Percentiles rank a stretch among this genome's conserved stretches.
phyloP scores from a whole-genome alignment of 2,888 invertebrate species.

The Rugalucina vietnamica region DNA sequence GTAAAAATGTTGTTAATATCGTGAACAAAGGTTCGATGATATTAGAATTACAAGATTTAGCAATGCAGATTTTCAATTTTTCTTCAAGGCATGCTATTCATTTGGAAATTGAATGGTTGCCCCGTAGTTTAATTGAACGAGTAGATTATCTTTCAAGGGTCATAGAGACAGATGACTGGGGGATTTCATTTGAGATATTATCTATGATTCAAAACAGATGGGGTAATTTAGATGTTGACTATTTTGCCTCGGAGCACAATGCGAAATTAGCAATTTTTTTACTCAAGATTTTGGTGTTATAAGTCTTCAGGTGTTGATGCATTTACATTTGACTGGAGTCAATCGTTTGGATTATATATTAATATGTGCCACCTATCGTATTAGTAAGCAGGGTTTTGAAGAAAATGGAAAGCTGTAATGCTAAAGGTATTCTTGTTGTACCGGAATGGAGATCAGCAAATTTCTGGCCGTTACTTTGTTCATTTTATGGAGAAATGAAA shows the following conservation, averaged over 20 bases:
- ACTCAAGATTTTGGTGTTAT: constrained; percentile 45
- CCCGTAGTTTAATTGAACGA: not conserved
- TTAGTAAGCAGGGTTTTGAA: constrained; percentile 32
- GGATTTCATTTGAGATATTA: constrained; percentile 13
- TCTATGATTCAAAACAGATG: constrained; percentile 14
- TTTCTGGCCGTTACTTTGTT: constrained; percentile 41
- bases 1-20: constrained; percentile 24
- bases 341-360: constrained; percentile 36
- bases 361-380: constrained; percentile 44
- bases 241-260: constrained; percentile 51
- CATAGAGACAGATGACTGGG: constrained; percentile 36
- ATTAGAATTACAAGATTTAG: constrained; percentile 33
- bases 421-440: constrained; percentile 37
- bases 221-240: constrained; percentile 48
- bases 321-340: constrained; percentile 36
- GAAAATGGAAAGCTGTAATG: constrained; percentile 28
- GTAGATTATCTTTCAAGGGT: constrained; percentile 26
- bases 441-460: constrained; percentile 47
- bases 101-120: constrained; percentile 34
- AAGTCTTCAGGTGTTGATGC: constrained; percentile 36
- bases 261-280: constrained; percentile 45
- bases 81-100: constrained; percentile 9
- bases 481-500: not conserved
- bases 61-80: constrained; percentile 19
- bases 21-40: constrained; percentile 33